These are phyloP conservation scores for Ptilonorhynchus violaceus DNA, from an alignment of 2,113 vertebrate species.

Conservation along the genomic window DNA sequence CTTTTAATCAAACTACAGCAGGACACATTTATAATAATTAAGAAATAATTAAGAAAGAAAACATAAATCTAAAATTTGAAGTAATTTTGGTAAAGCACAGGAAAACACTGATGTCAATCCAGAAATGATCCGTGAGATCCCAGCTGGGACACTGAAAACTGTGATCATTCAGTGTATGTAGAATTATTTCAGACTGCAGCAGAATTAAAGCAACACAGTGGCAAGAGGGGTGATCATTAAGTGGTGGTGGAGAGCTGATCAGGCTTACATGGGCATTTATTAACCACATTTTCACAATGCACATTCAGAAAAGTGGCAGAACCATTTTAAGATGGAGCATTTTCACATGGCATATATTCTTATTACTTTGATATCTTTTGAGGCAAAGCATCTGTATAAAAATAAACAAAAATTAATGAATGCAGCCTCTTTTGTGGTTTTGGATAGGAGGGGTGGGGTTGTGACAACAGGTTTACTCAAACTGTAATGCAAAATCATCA, in stretches of 20 bases:
- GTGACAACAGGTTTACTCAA: background rate
- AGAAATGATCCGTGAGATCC: background rate
- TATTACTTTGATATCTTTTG: background rate
- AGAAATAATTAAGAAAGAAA: background rate
- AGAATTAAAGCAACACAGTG: background rate
- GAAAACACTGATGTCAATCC: background rate
- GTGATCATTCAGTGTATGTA: background rate
- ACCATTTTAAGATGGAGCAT: background rate
- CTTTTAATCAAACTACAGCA: background rate
- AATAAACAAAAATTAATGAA: background rate
- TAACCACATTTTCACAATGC: background rate
- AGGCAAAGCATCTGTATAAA: background rate
- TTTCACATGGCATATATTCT: background rate
- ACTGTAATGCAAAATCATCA: background rate
- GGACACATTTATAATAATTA: background rate
- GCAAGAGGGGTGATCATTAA: background rate
- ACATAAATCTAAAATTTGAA: background rate
- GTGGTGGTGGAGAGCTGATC: background rate
- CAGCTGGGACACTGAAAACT: background rate
- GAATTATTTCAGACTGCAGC: background rate
- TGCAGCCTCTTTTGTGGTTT: background rate
- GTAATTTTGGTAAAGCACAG: background rate
- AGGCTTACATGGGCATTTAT: background rate
- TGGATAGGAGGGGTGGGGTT: background rate
- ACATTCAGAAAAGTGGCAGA: background rate